phyloP scores from a whole-genome alignment of 2,113 vertebrate genomes.

The Gorsachius goisagi region DNA sequence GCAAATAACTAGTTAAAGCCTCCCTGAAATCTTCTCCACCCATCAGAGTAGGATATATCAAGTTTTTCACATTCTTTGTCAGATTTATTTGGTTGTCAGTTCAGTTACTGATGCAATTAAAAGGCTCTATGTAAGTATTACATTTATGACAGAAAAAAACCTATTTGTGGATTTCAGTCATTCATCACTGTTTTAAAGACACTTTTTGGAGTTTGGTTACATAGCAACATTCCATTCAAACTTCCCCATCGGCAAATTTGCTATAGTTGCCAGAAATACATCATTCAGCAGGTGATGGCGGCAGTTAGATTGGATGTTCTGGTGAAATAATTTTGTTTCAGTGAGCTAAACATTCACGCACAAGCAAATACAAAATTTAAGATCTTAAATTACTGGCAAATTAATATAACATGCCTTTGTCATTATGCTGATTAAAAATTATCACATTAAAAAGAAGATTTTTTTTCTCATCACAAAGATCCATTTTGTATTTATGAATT shows the following conservation, averaged over 20 bases:
- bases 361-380: background rate
- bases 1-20: slow-evolving; percentile 23
- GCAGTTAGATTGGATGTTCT: background rate
- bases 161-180: slow-evolving; percentile 7
- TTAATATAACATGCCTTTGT: background rate
- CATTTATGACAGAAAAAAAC: background rate
- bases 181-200: slow-evolving; percentile 47
- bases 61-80: slow-evolving; percentile 54
- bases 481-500: background rate
- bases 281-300: slow-evolving; percentile 12
- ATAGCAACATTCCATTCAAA: slow-evolving; percentile 50
- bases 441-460: background rate
- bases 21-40: slow-evolving; percentile 25
- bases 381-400: background rate
- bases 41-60: background rate
- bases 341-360: background rate
- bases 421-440: background rate
- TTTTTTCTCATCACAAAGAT: background rate
- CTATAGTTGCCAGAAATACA: slow-evolving; percentile 25
- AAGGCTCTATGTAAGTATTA: background rate
- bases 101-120: slow-evolving; percentile 42
- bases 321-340: background rate
- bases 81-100: slow-evolving; percentile 54
- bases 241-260: background rate
- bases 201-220: slow-evolving; percentile 38